Evolutionary conservation across 2,888 invertebrate genomes (phyloP).

Genomic region (Hydropsyche betteni): DNA sequence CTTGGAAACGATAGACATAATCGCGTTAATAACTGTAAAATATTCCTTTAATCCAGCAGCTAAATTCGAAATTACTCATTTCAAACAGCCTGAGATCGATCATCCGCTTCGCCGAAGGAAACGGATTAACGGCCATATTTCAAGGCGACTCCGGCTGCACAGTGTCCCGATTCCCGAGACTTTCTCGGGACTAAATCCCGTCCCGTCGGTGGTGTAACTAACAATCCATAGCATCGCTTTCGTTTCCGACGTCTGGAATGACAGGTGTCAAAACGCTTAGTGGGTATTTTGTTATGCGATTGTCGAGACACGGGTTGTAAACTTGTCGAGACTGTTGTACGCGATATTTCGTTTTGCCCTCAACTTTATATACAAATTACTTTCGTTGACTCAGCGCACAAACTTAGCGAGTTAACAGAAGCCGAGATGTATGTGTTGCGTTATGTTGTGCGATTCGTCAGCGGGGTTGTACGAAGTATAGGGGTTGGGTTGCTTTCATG

Average conservation of each 20-base stretch:
- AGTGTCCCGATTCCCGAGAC: too few relatives aligned
- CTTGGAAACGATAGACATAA: not conserved
- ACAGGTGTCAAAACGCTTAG: slow-evolving; percentile 24
- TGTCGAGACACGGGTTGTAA: slow-evolving; percentile 5
- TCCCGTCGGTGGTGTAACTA: too few relatives aligned
- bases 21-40: slow-evolving; percentile 2
- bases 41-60: slow-evolving; percentile 19
- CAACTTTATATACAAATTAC: slow-evolving; percentile 1
- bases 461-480: too few relatives aligned
- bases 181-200: too few relatives aligned
- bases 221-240: too few relatives aligned
- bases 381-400: not conserved
- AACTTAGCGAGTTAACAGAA: slow-evolving; percentile 6
- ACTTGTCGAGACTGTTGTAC: too few relatives aligned
- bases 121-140: too few relatives aligned
- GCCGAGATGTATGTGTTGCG: too few relatives aligned
- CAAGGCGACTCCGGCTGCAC: too few relatives aligned
- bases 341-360: not conserved
- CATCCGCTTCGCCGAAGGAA: not conserved
- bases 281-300: slow-evolving; percentile 11
- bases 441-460: too few relatives aligned
- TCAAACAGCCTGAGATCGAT: not conserved
- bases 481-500: too few relatives aligned
- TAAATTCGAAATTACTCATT: slow-evolving; percentile 6
- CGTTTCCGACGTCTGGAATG: not conserved